Evolutionary conservation across 37 sponge, comb jelly and placozoan genomes (phyloP), one percentile per base, ranked within the genome.

Genomic region (Haliclona indistincta): DNA sequence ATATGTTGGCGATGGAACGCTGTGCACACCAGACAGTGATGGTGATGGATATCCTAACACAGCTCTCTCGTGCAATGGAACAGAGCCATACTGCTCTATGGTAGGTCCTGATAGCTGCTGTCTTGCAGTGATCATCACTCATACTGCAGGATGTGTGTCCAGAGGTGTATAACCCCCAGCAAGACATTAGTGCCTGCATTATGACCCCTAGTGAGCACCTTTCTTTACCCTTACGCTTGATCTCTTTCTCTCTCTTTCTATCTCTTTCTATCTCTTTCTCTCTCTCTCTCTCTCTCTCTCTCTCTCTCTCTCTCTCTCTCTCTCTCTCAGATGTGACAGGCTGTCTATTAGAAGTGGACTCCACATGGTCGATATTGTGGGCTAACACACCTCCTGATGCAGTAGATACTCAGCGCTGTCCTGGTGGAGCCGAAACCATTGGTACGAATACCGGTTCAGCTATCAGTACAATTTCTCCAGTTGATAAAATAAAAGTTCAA

Each of bases 91-190:
- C n/a, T n/a, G n/a, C n/a, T n/a, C n/a, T n/a, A n/a, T n/a, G n/a
- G n/a, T n/a, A n/a, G n/a, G n/a, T n/a, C n/a, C n/a, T n/a, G n/a
- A n/a, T n/a, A n/a, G n/a, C n/a, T n/a, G n/a, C n/a, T n/a, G n/a
- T n/a, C n/a, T n/a, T n/a, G n/a, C n/a, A n/a, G n/a, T n/a, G n/a
- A n/a, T n/a, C n/a, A n/a, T n/a, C n/a, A n/a, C n/a, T n/a, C n/a
- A 1, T 13, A 22, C 22, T 52, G 26, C 63, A 83, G 84, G 84
- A 83, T 68, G 61, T 60, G 28, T 83, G 84, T 63, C 77, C 77
- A 23, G 17, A 30, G 3, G 39, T 83, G 7, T 30, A 32, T 32
- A 83, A 83, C 26, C 77, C 77, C 8, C 39, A 43, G 5, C 84
- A 83, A 33, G 28, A 67, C 2, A 20, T 36, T 13, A 34, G 49